Conservation (phyloP, 2,113 vertebrate species). For the Aleadryas rufinucha region DNA sequence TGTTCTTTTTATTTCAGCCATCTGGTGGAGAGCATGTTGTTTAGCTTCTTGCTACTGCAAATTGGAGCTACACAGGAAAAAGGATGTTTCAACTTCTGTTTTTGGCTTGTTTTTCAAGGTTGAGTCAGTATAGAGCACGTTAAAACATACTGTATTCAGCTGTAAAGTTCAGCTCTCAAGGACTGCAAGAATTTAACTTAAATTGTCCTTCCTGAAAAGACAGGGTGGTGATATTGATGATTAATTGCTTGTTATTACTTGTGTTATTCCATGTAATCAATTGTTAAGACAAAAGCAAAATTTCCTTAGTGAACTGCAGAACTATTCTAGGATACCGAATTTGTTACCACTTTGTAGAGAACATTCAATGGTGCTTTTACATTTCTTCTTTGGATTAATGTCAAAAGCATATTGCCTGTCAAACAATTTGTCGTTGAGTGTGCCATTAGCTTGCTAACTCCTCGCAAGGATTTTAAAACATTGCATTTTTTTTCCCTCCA, state of each 20-base stretch:
- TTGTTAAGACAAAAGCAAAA: not conserved
- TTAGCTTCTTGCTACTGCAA: slow-evolving; percentile 64
- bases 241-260: slow-evolving; percentile 1
- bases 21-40: slow-evolving; percentile 70
- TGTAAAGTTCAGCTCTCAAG: slow-evolving; percentile 3
- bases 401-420: slow-evolving; percentile 50
- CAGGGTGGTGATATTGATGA: not conserved
- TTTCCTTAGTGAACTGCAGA: not conserved
- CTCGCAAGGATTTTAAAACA: slow-evolving; percentile 31
- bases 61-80: slow-evolving; percentile 59
- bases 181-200: not conserved
- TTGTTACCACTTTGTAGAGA: not conserved
- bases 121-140: slow-evolving; percentile 22
- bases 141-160: slow-evolving; percentile 6
- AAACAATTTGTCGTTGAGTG: slow-evolving; percentile 28
- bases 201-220: not conserved
- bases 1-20: slow-evolving; percentile 73
- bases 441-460: slow-evolving; percentile 33
- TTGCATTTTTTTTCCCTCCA: not conserved
- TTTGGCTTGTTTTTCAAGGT: slow-evolving; percentile 61
- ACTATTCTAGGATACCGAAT: not conserved
- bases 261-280: not conserved
- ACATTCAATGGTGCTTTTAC: not conserved
- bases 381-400: slow-evolving; percentile 35
- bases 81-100: slow-evolving; percentile 65